Conservation (phyloP, 2,888 invertebrate species). For the Gortyna flavago region DNA sequence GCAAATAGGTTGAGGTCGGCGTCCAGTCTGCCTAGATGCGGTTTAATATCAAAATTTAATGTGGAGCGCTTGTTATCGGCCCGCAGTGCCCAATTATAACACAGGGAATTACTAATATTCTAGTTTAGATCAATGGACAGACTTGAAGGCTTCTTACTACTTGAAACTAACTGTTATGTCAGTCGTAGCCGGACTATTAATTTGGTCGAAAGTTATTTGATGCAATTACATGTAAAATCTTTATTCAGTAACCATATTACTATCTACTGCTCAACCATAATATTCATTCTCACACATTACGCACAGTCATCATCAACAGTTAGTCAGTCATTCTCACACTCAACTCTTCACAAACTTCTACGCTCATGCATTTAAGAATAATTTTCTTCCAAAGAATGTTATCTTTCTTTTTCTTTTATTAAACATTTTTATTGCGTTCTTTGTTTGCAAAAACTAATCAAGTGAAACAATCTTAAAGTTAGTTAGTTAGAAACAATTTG, state of each 20-base stretch:
- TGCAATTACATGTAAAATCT: background rate
- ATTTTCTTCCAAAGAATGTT: constrained; percentile 34
- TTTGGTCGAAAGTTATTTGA: background rate
- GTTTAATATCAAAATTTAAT: constrained; percentile 18
- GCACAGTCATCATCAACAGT: background rate
- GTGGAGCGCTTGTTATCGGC: background rate
- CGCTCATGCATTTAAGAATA: constrained; percentile 19
- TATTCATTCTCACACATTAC: background rate
- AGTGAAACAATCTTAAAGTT: constrained; percentile 81
- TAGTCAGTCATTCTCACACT: background rate
- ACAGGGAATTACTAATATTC: background rate
- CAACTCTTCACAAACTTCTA: background rate
- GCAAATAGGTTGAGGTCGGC: background rate
- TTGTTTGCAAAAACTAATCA: constrained; percentile 74
- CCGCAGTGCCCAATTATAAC: background rate
- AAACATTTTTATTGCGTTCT: constrained; percentile 55
- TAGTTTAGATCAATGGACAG: background rate
- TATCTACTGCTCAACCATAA: background rate
- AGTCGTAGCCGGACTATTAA: background rate
- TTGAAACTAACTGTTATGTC: background rate
- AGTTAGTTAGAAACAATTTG: constrained; percentile 81
- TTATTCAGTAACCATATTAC: background rate
- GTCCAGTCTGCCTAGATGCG: background rate
- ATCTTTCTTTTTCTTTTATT: constrained; percentile 25
- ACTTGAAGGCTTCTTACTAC: background rate